Evolutionary conservation across 2,113 vertebrate species (phyloP).

Genomic region (Microtus richardsoni): DNA sequence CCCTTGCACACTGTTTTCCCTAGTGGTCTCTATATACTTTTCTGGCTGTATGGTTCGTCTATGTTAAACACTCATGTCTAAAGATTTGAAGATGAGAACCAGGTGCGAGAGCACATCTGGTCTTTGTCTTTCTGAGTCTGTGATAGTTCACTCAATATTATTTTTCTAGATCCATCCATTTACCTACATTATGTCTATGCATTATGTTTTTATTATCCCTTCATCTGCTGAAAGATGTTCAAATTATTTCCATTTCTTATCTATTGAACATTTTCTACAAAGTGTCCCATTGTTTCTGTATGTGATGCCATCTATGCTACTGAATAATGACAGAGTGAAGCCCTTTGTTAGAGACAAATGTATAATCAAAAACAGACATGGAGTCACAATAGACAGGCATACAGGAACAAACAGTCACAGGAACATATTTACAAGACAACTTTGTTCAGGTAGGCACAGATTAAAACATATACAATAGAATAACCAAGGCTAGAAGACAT

Average conservation of each 20-base stretch:
- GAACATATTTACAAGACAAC: neutral
- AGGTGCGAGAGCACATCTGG: neutral
- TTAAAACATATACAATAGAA: neutral
- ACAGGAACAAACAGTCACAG: neutral
- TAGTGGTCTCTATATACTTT: neutral
- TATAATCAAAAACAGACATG: neutral
- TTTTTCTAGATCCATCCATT: neutral
- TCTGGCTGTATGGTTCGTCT: neutral
- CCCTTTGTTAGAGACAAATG: neutral
- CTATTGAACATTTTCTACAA: neutral
- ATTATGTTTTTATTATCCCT: neutral
- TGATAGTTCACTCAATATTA: neutral
- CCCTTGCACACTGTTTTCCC: too few species aligned
- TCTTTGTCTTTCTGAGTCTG: neutral
- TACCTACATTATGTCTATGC: neutral
- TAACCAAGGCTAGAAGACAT: neutral
- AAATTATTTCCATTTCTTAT: neutral
- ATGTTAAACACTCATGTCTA: neutral
- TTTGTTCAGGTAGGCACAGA: neutral
- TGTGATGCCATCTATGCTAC: neutral
- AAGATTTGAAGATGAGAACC: neutral
- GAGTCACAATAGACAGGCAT: neutral
- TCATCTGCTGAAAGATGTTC: neutral
- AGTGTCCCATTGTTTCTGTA: neutral
- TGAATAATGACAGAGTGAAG: neutral